Percentiles rank a stretch among this genome's conserved stretches.
Evolutionary conservation across 2,888 invertebrate genomes (phyloP).

Genomic region (Encarsia formosa): DNA sequence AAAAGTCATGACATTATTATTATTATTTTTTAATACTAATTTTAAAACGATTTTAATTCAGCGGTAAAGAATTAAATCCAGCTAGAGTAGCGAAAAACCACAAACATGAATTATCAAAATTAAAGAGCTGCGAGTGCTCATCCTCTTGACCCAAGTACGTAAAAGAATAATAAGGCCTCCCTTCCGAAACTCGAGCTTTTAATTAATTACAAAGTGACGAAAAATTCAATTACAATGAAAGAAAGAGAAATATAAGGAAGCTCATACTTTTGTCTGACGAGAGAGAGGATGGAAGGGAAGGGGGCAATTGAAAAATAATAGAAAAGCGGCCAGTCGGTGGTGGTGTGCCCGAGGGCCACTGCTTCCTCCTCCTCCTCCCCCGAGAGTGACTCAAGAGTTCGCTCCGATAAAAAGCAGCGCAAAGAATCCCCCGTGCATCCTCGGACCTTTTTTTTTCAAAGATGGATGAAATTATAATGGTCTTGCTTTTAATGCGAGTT

Average conservation of each 20-base stretch:
- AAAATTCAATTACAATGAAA: constrained; percentile 43
- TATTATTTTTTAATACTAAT: too few relatives aligned
- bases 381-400: constrained; percentile 16
- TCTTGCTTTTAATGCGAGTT: not conserved
- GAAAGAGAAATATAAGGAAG: too few relatives aligned
- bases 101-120: too few relatives aligned
- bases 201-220: constrained; percentile 16
- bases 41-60: too few relatives aligned
- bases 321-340: constrained; percentile 36
- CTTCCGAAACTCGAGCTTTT: constrained; percentile 10
- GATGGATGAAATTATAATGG: constrained; percentile 4
- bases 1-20: too few relatives aligned
- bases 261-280: constrained; percentile 41
- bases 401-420: constrained; percentile 25
- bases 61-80: too few relatives aligned
- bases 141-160: too few relatives aligned
- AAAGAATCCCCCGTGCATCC: constrained; percentile 16
- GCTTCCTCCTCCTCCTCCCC: constrained; percentile 32
- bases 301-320: constrained; percentile 50
- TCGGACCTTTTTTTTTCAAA: not conserved
- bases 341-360: constrained; percentile 27
- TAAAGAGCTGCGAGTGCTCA: too few relatives aligned
- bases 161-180: too few relatives aligned
- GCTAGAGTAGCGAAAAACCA: too few relatives aligned
- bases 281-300: too few relatives aligned